Evolutionary conservation across 1,140 invertebrate species (phyloP).

Genomic region (Laupala kohalensis): DNA sequence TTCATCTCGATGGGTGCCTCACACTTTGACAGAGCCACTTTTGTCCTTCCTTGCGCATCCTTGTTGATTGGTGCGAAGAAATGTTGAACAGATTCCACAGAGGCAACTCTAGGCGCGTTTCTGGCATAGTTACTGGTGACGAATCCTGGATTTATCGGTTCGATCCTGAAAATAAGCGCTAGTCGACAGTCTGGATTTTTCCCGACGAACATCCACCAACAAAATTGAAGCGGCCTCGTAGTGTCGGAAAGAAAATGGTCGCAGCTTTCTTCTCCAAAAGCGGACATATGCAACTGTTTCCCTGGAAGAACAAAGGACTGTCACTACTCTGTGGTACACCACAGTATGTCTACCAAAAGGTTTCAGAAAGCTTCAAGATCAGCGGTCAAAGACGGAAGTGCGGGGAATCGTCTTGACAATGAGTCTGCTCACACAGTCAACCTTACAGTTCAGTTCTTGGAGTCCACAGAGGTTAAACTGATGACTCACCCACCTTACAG

Average conservation of each 20-base stretch:
- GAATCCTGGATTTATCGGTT: constrained; percentile 20
- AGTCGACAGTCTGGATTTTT: constrained; percentile 8
- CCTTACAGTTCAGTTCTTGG: constrained; percentile 4
- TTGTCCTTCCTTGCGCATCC: constrained; percentile 14
- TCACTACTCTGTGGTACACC: constrained; percentile 5
- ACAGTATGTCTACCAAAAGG: constrained; percentile 5
- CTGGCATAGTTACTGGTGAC: constrained; percentile 17
- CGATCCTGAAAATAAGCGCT: constrained; percentile 21
- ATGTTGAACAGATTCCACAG: constrained; percentile 16
- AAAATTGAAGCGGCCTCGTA: not conserved
- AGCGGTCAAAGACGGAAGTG: not conserved
- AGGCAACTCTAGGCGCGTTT: constrained; percentile 17
- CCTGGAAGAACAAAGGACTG: not conserved
- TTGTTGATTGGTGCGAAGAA: constrained; percentile 17
- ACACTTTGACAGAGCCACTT: constrained; percentile 16
- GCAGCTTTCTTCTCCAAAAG: not conserved
- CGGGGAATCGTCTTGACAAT: not conserved
- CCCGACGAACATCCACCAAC: not conserved
- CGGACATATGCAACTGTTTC: not conserved
- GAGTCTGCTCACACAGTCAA: not conserved
- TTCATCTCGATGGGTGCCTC: constrained; percentile 13
- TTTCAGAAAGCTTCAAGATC: not conserved
- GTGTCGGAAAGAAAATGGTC: too few relatives aligned
- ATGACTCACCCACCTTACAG: not conserved
- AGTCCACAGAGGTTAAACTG: constrained; percentile 3